These are phyloP conservation scores for Macropus fuliginosus DNA, from an alignment of 2,797 vertebrate species.

Conservation along the genomic window DNA sequence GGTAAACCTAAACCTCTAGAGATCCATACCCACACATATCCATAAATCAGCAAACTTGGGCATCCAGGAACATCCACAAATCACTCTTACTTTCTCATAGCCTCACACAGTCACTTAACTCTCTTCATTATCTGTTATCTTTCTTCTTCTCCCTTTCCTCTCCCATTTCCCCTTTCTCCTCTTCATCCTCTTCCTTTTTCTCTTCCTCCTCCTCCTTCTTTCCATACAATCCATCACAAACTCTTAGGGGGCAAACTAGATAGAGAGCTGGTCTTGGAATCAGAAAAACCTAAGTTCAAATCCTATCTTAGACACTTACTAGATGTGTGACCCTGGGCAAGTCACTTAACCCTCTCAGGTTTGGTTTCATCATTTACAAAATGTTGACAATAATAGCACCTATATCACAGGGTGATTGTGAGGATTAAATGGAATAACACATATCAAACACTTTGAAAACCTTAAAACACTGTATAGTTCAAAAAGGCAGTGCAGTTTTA, in stretches of 20 bases:
- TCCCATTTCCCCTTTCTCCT: neutral
- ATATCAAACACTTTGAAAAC: neutral
- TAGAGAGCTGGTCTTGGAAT: neutral
- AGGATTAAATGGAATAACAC: neutral
- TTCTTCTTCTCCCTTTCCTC: neutral
- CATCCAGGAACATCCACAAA: neutral
- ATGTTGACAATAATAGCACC: neutral
- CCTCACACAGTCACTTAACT: neutral
- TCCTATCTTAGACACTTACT: neutral
- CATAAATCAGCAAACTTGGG: neutral
- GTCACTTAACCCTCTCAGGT: neutral
- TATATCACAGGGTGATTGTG: neutral
- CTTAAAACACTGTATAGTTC: neutral
- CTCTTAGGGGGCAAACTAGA: neutral
- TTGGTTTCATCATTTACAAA: neutral
- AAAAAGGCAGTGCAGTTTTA: neutral
- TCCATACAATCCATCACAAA: neutral
- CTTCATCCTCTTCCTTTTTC: fast-evolving
- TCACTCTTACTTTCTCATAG: neutral
- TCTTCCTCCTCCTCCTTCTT: too few relatives aligned
- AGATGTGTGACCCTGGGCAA: neutral
- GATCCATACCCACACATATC: neutral
- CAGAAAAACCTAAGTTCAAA: neutral
- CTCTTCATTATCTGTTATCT: neutral
- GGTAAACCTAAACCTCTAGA: neutral